Percentiles rank a stretch among this genome's conserved stretches.
phyloP scores from a whole-genome alignment of 1,140 invertebrate species.

The Diplogasteroides magnus region DNA sequence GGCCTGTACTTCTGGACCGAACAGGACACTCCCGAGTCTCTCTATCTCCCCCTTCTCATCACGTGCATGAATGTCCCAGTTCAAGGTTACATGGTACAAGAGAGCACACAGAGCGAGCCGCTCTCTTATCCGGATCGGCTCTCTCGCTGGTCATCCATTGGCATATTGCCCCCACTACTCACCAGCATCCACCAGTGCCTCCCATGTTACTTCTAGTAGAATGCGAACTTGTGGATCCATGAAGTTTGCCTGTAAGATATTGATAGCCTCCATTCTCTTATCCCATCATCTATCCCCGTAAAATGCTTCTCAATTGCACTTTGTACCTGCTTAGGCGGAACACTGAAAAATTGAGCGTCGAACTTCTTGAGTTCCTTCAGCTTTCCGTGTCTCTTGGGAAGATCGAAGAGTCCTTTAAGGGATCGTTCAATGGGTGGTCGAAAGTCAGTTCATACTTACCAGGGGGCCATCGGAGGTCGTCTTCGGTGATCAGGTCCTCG shows the following conservation, averaged over 20 bases:
- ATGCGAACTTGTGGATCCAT: constrained; percentile 93
- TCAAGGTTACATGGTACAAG: constrained; percentile 32
- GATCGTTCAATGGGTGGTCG: not conserved
- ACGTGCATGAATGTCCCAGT: constrained; percentile 16
- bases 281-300: constrained; percentile 49
- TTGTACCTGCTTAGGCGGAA: constrained; percentile 64
- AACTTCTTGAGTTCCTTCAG: constrained; percentile 75
- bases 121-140: constrained; percentile 11
- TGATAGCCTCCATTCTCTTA: constrained; percentile 94
- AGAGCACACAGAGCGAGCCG: constrained; percentile 17
- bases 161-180: constrained; percentile 30
- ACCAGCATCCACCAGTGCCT: constrained; percentile 88
- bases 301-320: constrained; percentile 14
- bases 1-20: too few relatives aligned
- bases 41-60: constrained; percentile 9
- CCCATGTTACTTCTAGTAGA: constrained; percentile 84
- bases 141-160: constrained; percentile 3
- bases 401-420: constrained; percentile 66
- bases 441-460: constrained; percentile 31
- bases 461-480: constrained; percentile 72
- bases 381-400: constrained; percentile 79
- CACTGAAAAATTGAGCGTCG: constrained; percentile 63
- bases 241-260: constrained; percentile 71
- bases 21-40: constrained; percentile 1
- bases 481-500: constrained; percentile 80